Evolutionary conservation across 2,888 invertebrate species (phyloP), one percentile per base, ranked within the genome.

Genomic region (Scaptomyza cyrtandrae): DNA sequence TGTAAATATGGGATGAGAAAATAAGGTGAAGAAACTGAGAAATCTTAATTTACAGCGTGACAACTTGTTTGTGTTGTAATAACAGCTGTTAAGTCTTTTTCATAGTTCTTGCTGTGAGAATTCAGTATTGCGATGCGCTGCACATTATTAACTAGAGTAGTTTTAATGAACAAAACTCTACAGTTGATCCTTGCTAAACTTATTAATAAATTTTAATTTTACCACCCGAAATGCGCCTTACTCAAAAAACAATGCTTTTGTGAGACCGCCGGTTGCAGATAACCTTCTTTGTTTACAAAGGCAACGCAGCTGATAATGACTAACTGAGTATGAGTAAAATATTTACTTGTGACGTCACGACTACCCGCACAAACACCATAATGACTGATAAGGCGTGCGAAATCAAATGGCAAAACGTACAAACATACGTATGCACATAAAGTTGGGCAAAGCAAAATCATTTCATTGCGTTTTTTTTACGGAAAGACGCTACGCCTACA

Each of bases 1-100:
- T 37, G 59, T 33, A 24, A 49, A 60, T 24, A 45, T 41, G 14
- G 13, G 57, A 55, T 59, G 14, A 24, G 14, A 41, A 64, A 60
- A 52, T 58, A 57, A 53, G 63, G 67, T 71, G 63, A 71, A 76
- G 60, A 64, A 71, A 71, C 67, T 44, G 57, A 57, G 33, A 43
- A 50, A 35, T 41, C 44, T 56, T 67, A 37, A 19, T 9, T 41
- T 35, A 37, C 11, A 33, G 50, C 29, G 13, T 31, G 27, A 61
- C 33, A 41, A 10, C 31, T 27, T 35, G 13, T 46, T 29, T 29
- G 6, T n/a, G 27, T 41, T 48, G 27, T 33, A 31, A 45, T 37
- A 41, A 19, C 49, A 58, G 43, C 63, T 63, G 63, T 29, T 14
- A 53, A 11, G 0, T 13, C 35, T 35, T 1, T 35, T 39, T 7